phyloP scores from a whole-genome alignment of 2,113 vertebrate genomes.

The Engystomops pustulosus region DNA sequence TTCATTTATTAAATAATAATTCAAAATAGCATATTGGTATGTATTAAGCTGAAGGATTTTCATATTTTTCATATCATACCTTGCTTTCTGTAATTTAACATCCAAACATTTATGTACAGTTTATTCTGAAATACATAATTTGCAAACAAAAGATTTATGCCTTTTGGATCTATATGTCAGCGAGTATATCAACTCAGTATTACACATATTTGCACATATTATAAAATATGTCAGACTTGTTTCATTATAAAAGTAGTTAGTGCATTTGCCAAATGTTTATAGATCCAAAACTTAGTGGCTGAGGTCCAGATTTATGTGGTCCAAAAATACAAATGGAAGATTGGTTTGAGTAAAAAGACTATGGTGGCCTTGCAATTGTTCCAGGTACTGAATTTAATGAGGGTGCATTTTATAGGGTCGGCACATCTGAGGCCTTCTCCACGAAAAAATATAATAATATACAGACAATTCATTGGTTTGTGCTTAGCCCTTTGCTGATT shows the following conservation, averaged over 20 bases:
- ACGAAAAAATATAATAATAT: conserved; percentile 44
- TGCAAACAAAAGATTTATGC: conserved; percentile 20
- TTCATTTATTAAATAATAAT: background rate
- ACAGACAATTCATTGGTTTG: conserved; percentile 46
- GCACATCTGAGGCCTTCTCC: conserved; percentile 35
- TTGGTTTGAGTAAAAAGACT: conserved; percentile 57
- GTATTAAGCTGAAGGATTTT: background rate
- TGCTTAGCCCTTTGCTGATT: conserved; percentile 47
- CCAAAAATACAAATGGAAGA: conserved; percentile 51
- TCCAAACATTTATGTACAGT: conserved; percentile 10
- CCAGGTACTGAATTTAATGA: conserved; percentile 51
- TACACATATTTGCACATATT: conserved; percentile 50
- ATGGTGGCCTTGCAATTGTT: conserved; percentile 53
- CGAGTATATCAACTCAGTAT: conserved; percentile 20
- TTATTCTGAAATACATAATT: background rate
- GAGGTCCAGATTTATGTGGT: conserved; percentile 45
- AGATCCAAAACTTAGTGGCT: conserved; percentile 36
- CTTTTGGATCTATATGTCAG: conserved; percentile 36
- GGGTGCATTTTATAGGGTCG: conserved; percentile 11
- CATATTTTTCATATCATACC: background rate
- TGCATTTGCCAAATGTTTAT: conserved; percentile 51
- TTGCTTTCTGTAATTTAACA: background rate
- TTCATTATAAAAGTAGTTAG: conserved; percentile 50
- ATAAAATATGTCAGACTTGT: conserved; percentile 53
- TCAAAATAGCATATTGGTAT: background rate